These are phyloP conservation scores for Diarsia rubi DNA, from an alignment of 2,888 invertebrate species.

Conservation along the genomic window DNA sequence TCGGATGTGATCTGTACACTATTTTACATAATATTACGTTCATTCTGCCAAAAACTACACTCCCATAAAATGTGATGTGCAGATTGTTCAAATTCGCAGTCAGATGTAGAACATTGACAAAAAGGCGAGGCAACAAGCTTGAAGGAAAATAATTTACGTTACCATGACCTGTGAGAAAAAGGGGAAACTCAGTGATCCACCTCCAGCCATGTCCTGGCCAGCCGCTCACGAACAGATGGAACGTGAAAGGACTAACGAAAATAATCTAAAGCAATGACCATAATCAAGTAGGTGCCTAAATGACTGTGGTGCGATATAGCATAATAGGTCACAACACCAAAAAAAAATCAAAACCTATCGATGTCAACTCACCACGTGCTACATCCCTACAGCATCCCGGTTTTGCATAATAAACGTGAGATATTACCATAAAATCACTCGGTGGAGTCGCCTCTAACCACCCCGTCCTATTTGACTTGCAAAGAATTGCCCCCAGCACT, in stretches of 20 bases:
- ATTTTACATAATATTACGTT: too few species aligned
- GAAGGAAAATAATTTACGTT: too few species aligned
- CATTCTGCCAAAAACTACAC: too few species aligned
- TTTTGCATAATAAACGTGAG: constrained; percentile 86
- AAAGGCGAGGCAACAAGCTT: too few species aligned
- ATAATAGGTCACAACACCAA: background rate
- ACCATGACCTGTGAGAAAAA: too few species aligned
- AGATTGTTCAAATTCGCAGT: too few species aligned
- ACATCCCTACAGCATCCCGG: constrained; percentile 70
- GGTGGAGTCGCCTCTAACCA: constrained; percentile 75
- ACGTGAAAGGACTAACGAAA: background rate
- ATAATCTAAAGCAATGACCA: background rate
- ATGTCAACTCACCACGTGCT: constrained; percentile 17
- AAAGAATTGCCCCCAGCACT: constrained; percentile 78
- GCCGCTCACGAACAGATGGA: too few species aligned
- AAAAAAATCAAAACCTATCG: constrained; percentile 25
- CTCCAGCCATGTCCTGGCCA: too few species aligned
- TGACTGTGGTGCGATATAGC: background rate
- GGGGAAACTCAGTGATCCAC: too few species aligned
- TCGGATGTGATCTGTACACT: too few species aligned
- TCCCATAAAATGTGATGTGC: too few species aligned
- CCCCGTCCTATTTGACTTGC: constrained; percentile 88
- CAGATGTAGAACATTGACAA: too few species aligned
- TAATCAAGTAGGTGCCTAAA: background rate
- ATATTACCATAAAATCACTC: constrained; percentile 88